Evolutionary conservation across 2,888 invertebrate species (phyloP).

Genomic region (Polydrusus pterygomalis): DNA sequence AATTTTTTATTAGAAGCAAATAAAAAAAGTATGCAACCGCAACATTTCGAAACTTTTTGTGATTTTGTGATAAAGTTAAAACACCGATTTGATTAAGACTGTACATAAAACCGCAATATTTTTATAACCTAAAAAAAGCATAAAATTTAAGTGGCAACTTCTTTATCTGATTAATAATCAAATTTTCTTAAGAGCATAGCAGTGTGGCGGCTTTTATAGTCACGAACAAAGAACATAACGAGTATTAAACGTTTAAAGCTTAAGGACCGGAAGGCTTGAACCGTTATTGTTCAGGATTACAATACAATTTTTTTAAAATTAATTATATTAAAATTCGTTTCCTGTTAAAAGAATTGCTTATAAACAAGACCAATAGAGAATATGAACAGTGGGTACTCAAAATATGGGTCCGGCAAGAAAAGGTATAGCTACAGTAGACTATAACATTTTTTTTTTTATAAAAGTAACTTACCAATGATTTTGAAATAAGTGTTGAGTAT

Average conservation of each 20-base stretch:
- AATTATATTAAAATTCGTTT: neutral
- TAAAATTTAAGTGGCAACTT: neutral
- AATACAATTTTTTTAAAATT: neutral
- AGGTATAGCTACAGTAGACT: too few relatives aligned
- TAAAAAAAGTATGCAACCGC: too few relatives aligned
- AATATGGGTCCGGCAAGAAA: too few relatives aligned
- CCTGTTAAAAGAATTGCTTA: too few relatives aligned
- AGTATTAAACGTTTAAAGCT: conserved; percentile 1
- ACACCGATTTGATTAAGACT: neutral
- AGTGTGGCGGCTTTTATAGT: neutral
- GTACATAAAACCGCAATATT: neutral
- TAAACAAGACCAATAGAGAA: too few relatives aligned
- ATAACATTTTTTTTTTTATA: too few relatives aligned
- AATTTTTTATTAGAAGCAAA: too few relatives aligned
- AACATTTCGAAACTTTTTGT: too few relatives aligned
- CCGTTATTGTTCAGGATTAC: neutral
- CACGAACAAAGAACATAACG: conserved; percentile 16
- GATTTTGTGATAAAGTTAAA: too few relatives aligned
- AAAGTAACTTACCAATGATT: too few relatives aligned
- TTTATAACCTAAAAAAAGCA: neutral
- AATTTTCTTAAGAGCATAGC: conserved; percentile 8
- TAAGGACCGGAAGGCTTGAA: neutral
- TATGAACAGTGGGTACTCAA: too few relatives aligned
- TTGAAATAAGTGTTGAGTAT: too few relatives aligned
- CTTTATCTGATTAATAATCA: conserved; percentile 9